Evolutionary conservation across 2,797 vertebrate genomes (phyloP), one percentile per base, ranked within the genome.

Genomic region (Pachyuromys duprasi): DNA sequence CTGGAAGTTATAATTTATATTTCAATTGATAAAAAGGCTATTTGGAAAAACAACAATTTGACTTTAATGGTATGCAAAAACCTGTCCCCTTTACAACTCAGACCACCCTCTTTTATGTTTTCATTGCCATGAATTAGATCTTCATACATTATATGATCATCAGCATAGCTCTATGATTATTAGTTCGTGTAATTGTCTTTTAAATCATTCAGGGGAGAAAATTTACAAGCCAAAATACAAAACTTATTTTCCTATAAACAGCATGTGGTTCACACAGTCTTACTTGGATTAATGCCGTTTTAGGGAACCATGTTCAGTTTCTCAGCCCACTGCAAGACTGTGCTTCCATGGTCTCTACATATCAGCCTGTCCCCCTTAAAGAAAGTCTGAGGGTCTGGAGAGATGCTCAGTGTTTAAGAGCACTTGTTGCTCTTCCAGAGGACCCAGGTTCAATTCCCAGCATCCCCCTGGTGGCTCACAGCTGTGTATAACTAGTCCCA

Each of bases 131-230:
- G 88, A 53, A 86, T 63, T 63, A 39, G 8, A 76, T 93, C 78
- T 93, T 89, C 90, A 88, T 84, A 60, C n/a, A 80, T 83, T 84
- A 67, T 31, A 22, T 63, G 42, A 93, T n/a, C 14, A 9, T 75
- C 82, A 92, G 36, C 33, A 67, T 83, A 90, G 20, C 26, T 94
- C n/a, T 53, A 49, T 92, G 81, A 81, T 67, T 93, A 42, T 55
- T 94, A 20, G 63, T 62, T 84, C 79, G 45, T 78, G 24, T 70
- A 31, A 74, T 74, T 94, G 39, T 89, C 53, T 94, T 86, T 93
- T 82, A 87, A 86, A 82, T 95, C n/a, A 82, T 55, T 4, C 70
- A 60, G 22, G 42, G 28, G n/a, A 78, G 60, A 7, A 80, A 1
- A 72, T n/a, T 67, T 76, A 87, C 31, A 86, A 83, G 55, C 18